phyloP scores from a whole-genome alignment of 2,888 invertebrate species.

The Congeria kusceri region DNA sequence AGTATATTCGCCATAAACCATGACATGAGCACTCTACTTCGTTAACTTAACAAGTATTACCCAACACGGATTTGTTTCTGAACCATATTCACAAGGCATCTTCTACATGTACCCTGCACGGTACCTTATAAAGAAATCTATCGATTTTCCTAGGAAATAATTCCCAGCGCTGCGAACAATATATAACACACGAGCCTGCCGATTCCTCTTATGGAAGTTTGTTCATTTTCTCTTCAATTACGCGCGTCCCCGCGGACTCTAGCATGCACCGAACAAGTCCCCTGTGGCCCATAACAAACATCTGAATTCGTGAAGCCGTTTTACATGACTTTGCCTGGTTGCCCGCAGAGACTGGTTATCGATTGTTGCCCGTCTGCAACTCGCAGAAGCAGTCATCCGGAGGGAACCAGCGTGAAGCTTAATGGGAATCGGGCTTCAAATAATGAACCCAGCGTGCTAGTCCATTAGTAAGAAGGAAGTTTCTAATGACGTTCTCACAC shows the following conservation, averaged over 20 bases:
- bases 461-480: conserved; percentile 4
- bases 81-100: neutral
- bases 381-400: conserved; percentile 44
- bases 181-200: conserved; percentile 22
- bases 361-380: conserved; percentile 51
- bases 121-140: neutral
- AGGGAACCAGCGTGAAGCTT: conserved; percentile 55
- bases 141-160: conserved; percentile 36
- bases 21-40: too few species aligned
- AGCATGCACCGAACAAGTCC: conserved; percentile 50
- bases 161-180: conserved; percentile 29
- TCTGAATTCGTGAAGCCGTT: conserved; percentile 45
- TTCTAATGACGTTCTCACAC: too few species aligned
- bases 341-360: conserved; percentile 49
- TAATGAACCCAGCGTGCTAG: conserved; percentile 47
- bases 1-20: too few species aligned
- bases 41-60: too few species aligned
- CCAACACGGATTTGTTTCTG: neutral
- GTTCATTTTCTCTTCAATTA: conserved; percentile 61
- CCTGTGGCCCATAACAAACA: conserved; percentile 52
- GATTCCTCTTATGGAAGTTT: conserved; percentile 54
- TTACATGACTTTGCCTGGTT: conserved; percentile 57
- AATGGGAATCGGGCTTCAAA: conserved; percentile 53
- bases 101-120: neutral
- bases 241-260: conserved; percentile 16